Conservation (phyloP, 2,797 vertebrate genomes). For the Tarsius wallacei region DNA sequence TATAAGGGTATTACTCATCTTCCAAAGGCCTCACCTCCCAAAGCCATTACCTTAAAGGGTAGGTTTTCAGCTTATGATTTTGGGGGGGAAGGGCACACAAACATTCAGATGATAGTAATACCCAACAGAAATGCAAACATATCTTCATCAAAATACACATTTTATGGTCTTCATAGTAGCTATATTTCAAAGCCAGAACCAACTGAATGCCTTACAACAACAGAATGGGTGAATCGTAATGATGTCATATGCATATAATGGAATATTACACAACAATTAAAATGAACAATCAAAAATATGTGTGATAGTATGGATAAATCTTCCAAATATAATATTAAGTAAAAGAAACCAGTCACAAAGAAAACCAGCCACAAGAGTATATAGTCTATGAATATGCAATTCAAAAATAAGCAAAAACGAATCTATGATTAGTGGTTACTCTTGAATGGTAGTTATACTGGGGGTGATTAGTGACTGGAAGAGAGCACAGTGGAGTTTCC, state of each 20-base stretch:
- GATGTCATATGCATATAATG: background rate
- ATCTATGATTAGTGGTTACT: background rate
- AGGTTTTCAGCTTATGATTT: background rate
- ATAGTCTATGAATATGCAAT: conserved; percentile 21
- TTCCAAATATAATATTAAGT: background rate
- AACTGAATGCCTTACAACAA: background rate
- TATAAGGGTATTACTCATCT: background rate
- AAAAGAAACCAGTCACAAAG: background rate
- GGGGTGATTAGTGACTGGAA: background rate
- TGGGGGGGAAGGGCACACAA: background rate
- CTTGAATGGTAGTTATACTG: background rate
- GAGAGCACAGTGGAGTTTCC: background rate
- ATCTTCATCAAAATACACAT: background rate
- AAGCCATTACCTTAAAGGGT: background rate
- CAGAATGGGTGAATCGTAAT: background rate
- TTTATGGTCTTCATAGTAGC: background rate
- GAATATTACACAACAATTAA: conserved; percentile 30
- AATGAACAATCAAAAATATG: conserved; percentile 36
- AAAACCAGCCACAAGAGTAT: background rate
- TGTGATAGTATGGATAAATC: background rate
- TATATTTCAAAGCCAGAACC: background rate
- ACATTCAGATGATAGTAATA: background rate
- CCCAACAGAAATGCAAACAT: background rate
- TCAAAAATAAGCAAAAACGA: conserved; percentile 15
- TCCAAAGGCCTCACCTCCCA: background rate